A percentile compares a stretch with the other conserved stretches of the same genome.
phyloP scores from a whole-genome alignment of 2,888 invertebrate genomes.

The Laothoe populi region DNA sequence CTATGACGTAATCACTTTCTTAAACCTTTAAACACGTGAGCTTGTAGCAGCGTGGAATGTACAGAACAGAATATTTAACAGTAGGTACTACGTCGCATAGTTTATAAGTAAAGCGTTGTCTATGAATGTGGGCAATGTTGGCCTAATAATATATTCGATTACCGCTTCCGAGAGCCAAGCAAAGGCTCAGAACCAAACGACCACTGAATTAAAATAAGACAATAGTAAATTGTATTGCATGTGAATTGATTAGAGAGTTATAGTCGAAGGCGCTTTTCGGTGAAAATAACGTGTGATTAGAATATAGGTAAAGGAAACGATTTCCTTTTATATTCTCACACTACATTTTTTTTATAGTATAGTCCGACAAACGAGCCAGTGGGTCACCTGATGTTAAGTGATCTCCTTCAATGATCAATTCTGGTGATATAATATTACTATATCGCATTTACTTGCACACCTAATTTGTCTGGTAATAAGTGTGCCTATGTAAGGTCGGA shows the following conservation, averaged over 20 bases:
- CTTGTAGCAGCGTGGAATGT: neutral
- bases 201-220: slow-evolving; percentile 34
- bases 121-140: neutral
- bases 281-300: slow-evolving; percentile 56
- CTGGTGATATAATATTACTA: too few relatives aligned
- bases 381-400: too few relatives aligned
- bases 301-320: slow-evolving; percentile 40
- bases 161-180: neutral
- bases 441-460: too few relatives aligned
- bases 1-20: slow-evolving; percentile 14
- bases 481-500: too few relatives aligned
- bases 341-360: neutral
- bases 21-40: neutral
- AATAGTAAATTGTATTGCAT: slow-evolving; percentile 31
- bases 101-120: neutral
- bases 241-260: slow-evolving; percentile 45
- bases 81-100: neutral
- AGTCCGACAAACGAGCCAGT: too few relatives aligned
- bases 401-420: too few relatives aligned
- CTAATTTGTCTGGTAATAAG: too few relatives aligned
- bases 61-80: too few relatives aligned
- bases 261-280: slow-evolving; percentile 46
- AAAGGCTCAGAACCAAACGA: slow-evolving; percentile 29
- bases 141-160: neutral
- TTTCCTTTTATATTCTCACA: neutral